These are phyloP conservation scores for Geodia barretti DNA, from an alignment of 37 sponge, comb jelly and placozoan genomes.

Conservation along the genomic window DNA sequence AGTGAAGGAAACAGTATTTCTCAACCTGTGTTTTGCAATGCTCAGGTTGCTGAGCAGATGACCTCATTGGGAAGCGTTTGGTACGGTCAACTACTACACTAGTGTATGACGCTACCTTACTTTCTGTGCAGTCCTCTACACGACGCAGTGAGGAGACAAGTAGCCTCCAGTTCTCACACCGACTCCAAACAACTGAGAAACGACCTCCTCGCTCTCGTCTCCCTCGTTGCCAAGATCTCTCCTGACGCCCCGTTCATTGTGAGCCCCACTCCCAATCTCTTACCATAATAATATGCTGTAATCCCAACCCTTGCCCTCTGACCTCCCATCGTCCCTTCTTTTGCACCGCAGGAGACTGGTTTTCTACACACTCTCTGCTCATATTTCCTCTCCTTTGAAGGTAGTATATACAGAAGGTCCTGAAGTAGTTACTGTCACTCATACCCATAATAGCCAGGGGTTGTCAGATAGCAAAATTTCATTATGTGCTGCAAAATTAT, in stretches of 20 bases:
- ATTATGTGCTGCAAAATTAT: too few relatives aligned
- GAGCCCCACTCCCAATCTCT: background rate
- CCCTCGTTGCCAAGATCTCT: conserved; percentile 51
- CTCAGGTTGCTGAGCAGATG: conserved; percentile 62
- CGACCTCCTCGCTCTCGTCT: conserved; percentile 65
- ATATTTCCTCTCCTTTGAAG: conserved; percentile 62
- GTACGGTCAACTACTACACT: too few relatives aligned
- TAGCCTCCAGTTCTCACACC: conserved; percentile 11
- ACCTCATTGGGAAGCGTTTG: conserved; percentile 53
- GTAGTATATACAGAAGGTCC: conserved; percentile 15
- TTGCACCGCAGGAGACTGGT: conserved; percentile 57
- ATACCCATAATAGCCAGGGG: too few relatives aligned
- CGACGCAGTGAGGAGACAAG: background rate
- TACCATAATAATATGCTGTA: background rate
- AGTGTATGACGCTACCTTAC: background rate
- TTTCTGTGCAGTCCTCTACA: background rate
- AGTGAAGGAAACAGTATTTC: background rate
- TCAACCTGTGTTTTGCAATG: background rate
- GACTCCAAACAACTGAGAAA: conserved; percentile 68
- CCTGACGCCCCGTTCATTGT: conserved; percentile 89
- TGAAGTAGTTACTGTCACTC: too few relatives aligned
- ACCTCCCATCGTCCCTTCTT: background rate
- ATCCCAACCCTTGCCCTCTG: background rate
- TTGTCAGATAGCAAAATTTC: too few relatives aligned
- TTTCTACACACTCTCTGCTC: conserved; percentile 64